Percentiles rank a stretch among this genome's conserved stretches.
Conservation (phyloP, 2,888 invertebrate species). For the Dione vanillae region DNA sequence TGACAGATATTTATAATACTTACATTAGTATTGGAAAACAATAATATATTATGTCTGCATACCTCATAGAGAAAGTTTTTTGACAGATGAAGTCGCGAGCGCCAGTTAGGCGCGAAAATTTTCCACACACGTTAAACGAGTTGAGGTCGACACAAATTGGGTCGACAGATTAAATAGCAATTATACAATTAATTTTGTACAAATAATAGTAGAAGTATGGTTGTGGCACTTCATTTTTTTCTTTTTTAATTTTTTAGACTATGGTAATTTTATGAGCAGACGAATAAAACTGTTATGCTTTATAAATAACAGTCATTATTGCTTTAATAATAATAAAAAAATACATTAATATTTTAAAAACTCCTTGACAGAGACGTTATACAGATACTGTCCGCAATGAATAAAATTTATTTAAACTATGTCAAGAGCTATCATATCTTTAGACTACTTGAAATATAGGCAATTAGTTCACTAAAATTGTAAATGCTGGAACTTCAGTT, state of each 20-base stretch:
- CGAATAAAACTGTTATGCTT: neutral
- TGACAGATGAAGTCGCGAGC: slow-evolving; percentile 10
- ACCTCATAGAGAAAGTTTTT: slow-evolving; percentile 26
- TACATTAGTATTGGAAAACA: slow-evolving; percentile 8
- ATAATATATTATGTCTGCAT: slow-evolving; percentile 8
- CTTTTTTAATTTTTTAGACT: neutral
- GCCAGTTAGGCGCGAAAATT: slow-evolving; percentile 31
- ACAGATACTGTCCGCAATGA: slow-evolving; percentile 50
- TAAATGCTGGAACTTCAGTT: neutral
- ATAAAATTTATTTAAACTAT: slow-evolving; percentile 56
- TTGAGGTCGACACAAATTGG: slow-evolving; percentile 51
- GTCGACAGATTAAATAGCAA: slow-evolving; percentile 50
- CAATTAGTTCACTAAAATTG: slow-evolving; percentile 16
- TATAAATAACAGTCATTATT: neutral
- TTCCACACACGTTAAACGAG: slow-evolving; percentile 34
- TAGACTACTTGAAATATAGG: slow-evolving; percentile 35
- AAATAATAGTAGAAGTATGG: slow-evolving; percentile 11
- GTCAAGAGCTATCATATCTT: slow-evolving; percentile 60
- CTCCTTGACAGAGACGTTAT: slow-evolving; percentile 64
- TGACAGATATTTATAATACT: slow-evolving; percentile 1
- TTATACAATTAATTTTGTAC: slow-evolving; percentile 17
- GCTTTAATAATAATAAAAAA: neutral
- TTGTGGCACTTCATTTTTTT: neutral
- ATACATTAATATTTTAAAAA: slow-evolving; percentile 42
- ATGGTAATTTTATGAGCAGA: neutral